Conservation (phyloP, 2,888 invertebrate genomes). For the Diogma glabrata region DNA sequence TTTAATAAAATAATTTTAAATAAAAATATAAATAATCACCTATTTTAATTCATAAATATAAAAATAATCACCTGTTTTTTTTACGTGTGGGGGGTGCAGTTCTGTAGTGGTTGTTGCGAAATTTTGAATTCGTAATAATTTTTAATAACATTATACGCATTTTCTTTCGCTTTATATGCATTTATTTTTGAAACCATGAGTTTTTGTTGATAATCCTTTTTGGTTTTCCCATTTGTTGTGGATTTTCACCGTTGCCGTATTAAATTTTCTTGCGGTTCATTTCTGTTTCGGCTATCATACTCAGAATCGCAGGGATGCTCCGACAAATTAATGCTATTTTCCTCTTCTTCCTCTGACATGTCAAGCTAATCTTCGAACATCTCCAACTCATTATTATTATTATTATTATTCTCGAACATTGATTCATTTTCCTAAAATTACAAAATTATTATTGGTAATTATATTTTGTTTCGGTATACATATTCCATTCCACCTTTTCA, state of each 20-base stretch:
- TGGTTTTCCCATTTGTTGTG: no score
- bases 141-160: not conserved
- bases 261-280: no score
- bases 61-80: not conserved
- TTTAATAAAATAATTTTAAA: not conserved
- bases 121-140: no score
- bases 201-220: no score
- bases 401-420: not conserved
- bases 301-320: no score
- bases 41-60: not conserved
- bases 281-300: no score
- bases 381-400: no score
- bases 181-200: no score
- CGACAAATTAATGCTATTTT: not conserved
- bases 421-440: not conserved
- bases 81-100: no score
- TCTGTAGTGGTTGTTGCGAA: not conserved
- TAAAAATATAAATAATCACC: not conserved
- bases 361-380: no score
- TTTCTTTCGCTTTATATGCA: no score
- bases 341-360: not conserved
- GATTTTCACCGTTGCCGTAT: not conserved
- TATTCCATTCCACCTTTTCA: not conserved
- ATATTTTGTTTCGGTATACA: not conserved
- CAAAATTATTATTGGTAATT: not conserved